Base-by-base conservation (phyloP, 2,888 invertebrate genomes). In the Meiosimyza decipiens region DNA sequence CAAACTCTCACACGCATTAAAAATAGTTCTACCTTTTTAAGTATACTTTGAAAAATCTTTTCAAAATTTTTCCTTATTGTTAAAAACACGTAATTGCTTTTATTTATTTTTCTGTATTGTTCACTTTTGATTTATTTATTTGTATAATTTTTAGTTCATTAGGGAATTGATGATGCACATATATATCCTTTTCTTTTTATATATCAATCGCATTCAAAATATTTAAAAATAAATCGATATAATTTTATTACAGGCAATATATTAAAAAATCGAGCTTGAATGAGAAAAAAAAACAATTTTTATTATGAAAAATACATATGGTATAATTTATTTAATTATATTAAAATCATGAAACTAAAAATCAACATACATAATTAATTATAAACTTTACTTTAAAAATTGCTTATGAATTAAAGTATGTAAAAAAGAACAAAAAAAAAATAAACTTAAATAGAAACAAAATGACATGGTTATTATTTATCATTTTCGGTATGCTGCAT, bases 371-470 rank as follows among this genome's bases (percentile, higher is more conserved):
- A 65, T 65, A 15, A 52, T 40, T 66, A 54, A 66, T 50, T 55
- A 40, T 67, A 55, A 54, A 67, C 67, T 54, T 54, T 67, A 67
- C 52, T 67, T 67, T 55, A 54, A 67, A 59, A 76, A 80, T 79
- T 82, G 81, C 81, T 83, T 82, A 84, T 64, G 51, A 64, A 64
- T 64, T 83, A 83, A 84, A 84, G 77, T 78, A 77, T 77, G 76
- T 83, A 83, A 82, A 81, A 80, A 80, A 72, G 80, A 80, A 80
- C 75, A 80, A 80, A 82, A 78, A 73, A 77, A 76, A 74, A 66
- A 77, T 74, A 73, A 70, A 73, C 55, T 65, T 57, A 50, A 71
- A 74, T 67, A 72, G 18, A 55, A n/a, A 72, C 52, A 15, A 55
- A 54, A 1, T 13, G 15, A 51, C 0, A 18, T 50, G 64, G 55